phyloP scores from a whole-genome alignment of 2,797 vertebrate species.

The Naso thynnoides region DNA sequence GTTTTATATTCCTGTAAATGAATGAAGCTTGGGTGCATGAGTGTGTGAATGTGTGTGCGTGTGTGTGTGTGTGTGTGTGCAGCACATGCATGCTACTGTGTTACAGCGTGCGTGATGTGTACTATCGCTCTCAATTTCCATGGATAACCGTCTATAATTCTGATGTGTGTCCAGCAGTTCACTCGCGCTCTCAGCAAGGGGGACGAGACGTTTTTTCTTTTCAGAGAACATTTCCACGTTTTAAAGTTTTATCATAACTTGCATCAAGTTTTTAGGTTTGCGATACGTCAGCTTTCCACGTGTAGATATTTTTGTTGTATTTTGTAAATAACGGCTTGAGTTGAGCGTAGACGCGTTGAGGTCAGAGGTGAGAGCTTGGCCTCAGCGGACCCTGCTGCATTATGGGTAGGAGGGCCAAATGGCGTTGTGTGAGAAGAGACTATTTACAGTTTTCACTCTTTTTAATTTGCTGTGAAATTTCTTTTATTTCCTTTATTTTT shows the following conservation, averaged over 20 bases:
- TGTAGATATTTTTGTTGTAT: constrained; percentile 95
- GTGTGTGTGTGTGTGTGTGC: constrained; percentile 41
- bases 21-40: constrained; percentile 61
- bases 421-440: constrained; percentile 72
- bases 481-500: constrained; percentile 42
- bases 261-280: constrained; percentile 99
- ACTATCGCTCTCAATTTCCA: constrained; percentile 59
- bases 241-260: constrained; percentile 96
- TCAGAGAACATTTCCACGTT: constrained; percentile 88
- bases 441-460: constrained; percentile 81
- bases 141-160: constrained; percentile 48
- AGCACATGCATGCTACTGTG: constrained; percentile 76
- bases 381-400: constrained; percentile 45
- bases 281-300: constrained; percentile 73
- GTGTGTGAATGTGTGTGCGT: constrained; percentile 49
- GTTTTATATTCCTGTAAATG: constrained; percentile 71
- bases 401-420: constrained; percentile 40
- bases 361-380: constrained; percentile 53
- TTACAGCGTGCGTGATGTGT: constrained; percentile 65
- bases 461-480: constrained; percentile 87
- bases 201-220: constrained; percentile 25
- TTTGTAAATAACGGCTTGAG: constrained; percentile 92
- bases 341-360: constrained; percentile 81
- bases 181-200: constrained; percentile 45
- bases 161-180: constrained; percentile 48